Base-by-base conservation (phyloP, 2,888 invertebrate genomes). In the Cylloceria caligata region DNA sequence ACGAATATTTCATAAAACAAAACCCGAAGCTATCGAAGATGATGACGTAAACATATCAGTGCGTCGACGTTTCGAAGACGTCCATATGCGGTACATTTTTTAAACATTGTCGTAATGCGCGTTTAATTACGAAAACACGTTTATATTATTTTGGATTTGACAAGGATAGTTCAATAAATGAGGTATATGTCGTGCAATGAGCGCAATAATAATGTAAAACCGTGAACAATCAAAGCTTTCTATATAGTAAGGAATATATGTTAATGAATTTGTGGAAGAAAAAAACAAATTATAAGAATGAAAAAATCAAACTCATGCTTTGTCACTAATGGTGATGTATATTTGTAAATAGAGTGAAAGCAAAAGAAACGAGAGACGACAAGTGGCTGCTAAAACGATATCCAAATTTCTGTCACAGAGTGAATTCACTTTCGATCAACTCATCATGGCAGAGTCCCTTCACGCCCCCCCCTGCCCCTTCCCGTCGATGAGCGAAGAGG, bases 151-250 rank as follows among this genome's bases (percentile, higher is more conserved):
- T 55, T 52, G 11, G 21, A 55, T 39, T 39, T 49, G 4, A 62
- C 62, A 11, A 16, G n/a, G 13, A 64, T 19, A 27, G 60, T 34
- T 16, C 60, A 47, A 73, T 57, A 49, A 72, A 21, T n/a, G 2
- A 16, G n/a, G 13, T 9, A 52, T 4, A 52, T 27, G 27, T 55
- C 36, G 69, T 55, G 19, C 60, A 55, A 55, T 69, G 42, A 73
- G 81, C 83, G 88, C 88, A 89, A 88, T 89, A 85, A 89, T 79
- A 78, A 83, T 80, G 86, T 86, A 86, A 88, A 88, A 86, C 88
- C 85, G 84, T 87, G 84, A 87, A 89, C 87, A 89, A 89, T 91
- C 88, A 87, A 89, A 88, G 87, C 88, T 89, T 90, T 89, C 83
- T 85, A 87, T 79, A 68, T 71, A 80, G 57, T 78, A 79, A 72